Evolutionary conservation across 2,888 invertebrate genomes (phyloP).

Genomic region (Drepana falcataria): DNA sequence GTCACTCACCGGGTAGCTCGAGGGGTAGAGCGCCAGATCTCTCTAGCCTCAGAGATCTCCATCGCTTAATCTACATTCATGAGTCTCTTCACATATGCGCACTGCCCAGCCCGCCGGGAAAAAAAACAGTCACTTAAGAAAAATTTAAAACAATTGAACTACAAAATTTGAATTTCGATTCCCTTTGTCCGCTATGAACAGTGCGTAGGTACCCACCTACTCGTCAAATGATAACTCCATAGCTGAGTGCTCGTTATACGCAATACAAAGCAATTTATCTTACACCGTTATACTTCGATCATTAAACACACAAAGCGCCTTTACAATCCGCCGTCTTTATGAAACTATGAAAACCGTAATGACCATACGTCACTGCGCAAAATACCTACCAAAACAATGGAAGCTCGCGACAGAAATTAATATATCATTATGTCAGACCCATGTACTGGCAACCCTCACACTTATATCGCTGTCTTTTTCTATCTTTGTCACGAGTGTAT

Average conservation of each 20-base stretch:
- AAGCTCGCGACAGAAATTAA: conserved; percentile 75
- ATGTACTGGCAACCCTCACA: conserved; percentile 52
- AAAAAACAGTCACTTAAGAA: too few species aligned
- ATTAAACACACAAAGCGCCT: conserved; percentile 66
- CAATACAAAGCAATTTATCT: conserved; percentile 49
- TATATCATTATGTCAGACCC: conserved; percentile 78
- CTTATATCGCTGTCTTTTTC: conserved; percentile 31
- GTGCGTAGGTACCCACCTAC: background rate
- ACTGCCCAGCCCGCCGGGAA: too few species aligned
- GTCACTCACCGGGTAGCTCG: too few species aligned
- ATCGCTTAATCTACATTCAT: too few species aligned
- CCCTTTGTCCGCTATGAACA: too few species aligned
- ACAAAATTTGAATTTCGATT: too few species aligned
- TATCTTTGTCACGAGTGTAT: conserved; percentile 9
- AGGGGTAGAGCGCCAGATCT: too few species aligned
- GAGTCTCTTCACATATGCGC: too few species aligned
- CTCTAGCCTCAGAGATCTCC: too few species aligned
- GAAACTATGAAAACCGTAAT: conserved; percentile 77
- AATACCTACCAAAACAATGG: conserved; percentile 77
- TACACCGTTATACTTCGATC: conserved; percentile 46
- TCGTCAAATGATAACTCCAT: background rate
- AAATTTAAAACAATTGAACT: too few species aligned
- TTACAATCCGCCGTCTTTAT: conserved; percentile 63
- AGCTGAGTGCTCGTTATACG: conserved; percentile 16
- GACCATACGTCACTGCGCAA: conserved; percentile 75